Base-by-base conservation (phyloP, 2,888 invertebrate genomes). In the Caenorhabditis sp. region DNA sequence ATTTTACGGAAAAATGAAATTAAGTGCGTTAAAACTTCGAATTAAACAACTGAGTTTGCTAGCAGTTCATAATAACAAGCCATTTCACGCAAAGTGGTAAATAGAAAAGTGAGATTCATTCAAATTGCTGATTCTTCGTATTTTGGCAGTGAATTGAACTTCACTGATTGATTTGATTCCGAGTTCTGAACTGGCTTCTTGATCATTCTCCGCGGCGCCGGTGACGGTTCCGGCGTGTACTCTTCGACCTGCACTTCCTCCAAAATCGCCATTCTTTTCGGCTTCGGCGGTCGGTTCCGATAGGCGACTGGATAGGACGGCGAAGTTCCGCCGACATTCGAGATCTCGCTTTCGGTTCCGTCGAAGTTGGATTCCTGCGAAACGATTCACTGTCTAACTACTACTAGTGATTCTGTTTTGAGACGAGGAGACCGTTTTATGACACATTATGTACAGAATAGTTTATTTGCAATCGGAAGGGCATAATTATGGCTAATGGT, bases 191-290 rank as follows among this genome's bases (percentile, higher is more conserved):
- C 26, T 9, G 55, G 45, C 27, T 15, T 46, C 20, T 61, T 71
- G 30, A 71, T 13, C 17, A 46, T 46, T 50, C 74, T 74, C 50
- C 74, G 61, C 37, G 74, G 74, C 11, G 74, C 74, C 8, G 74
- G 74, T 35, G 74, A 74, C 26, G 74, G 74, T 68, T 74, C 71
- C 2, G 75, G 75, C 13, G 75, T 68, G 30, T 75, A 75, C 48
- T 75, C 75, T 20, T 75, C 75, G 0, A 62, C 50, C 26, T 70
- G 68, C 7, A 52, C 75, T 50, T 75, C 74, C 26, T 70, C 62
- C 13, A 70, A 52, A 50, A 61, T 55, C 22, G 62, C 62, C 70
- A 70, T 70, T 39, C 61, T 27, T 13, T 68, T 56, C 32, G 68
- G 68, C 35, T 70, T 75, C 11, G 75, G 46, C 15, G 75, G 75